These are phyloP conservation scores for Chloebia gouldiae DNA, from an alignment of 2,113 vertebrate genomes.

Conservation along the genomic window DNA sequence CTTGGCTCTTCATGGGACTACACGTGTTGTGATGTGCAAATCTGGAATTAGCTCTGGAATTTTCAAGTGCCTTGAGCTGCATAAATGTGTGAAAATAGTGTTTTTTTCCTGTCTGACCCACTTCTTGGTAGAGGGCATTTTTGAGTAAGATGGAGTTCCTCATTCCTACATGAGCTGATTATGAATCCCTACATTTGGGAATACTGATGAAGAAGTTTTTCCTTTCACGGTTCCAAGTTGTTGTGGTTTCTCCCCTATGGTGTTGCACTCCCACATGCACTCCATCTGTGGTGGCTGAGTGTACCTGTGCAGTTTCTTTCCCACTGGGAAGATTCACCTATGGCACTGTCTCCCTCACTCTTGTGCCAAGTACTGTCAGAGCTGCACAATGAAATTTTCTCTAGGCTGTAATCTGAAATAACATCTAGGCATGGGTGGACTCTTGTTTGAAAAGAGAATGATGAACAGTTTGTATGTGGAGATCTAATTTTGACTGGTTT, in stretches of 20 bases:
- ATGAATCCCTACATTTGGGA: not conserved
- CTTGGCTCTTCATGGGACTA: not conserved
- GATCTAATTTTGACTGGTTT: not conserved
- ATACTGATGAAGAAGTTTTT: not conserved
- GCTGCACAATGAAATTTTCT: not conserved
- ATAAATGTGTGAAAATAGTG: accelerated
- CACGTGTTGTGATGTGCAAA: not conserved
- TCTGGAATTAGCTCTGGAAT: not conserved
- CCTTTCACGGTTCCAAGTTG: not conserved
- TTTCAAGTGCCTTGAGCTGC: not conserved
- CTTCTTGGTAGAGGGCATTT: not conserved
- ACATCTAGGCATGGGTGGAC: not conserved
- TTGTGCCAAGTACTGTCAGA: not conserved
- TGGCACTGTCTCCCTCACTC: not conserved
- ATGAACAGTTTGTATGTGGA: not conserved
- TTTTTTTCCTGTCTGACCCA: not conserved
- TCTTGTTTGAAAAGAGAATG: not conserved
- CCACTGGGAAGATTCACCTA: not conserved
- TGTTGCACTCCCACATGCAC: accelerated
- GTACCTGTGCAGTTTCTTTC: not conserved
- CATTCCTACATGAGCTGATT: accelerated
- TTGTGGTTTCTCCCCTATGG: not conserved
- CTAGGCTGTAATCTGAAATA: not conserved
- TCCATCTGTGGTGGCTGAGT: not conserved
- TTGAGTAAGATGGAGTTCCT: not conserved